Conservation (phyloP, 2,797 vertebrate genomes). For the Sibirionetta formosa region DNA sequence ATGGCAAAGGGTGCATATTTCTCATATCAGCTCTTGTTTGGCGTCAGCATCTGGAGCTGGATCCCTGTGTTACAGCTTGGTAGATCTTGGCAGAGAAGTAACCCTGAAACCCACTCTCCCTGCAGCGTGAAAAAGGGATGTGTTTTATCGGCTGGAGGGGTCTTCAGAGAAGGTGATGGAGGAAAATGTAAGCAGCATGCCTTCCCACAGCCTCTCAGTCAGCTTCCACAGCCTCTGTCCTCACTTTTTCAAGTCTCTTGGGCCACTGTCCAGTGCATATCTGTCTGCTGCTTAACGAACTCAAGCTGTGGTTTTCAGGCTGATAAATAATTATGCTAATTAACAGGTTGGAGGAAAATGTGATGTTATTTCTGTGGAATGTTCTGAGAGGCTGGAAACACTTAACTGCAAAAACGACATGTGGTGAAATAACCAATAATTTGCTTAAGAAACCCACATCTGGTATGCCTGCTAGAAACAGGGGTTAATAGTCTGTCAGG, state of each 20-base stretch:
- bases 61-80: background rate
- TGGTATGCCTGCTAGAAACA: slow-evolving; percentile 89
- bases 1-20: background rate
- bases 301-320: slow-evolving; percentile 77
- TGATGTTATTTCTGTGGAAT: slow-evolving; percentile 93
- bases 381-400: slow-evolving; percentile 93
- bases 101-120: background rate
- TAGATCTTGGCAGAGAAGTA: background rate
- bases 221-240: slow-evolving; percentile 21
- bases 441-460: slow-evolving; percentile 95
- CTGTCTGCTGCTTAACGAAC: slow-evolving; percentile 71
- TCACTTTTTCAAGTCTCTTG: slow-evolving; percentile 38
- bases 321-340: slow-evolving; percentile 91
- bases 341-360: slow-evolving; percentile 90
- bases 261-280: slow-evolving; percentile 43
- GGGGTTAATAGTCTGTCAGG: slow-evolving; percentile 90
- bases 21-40: background rate
- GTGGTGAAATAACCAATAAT: slow-evolving; percentile 93
- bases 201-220: slow-evolving; percentile 22
- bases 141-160: background rate
- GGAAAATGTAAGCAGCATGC: slow-evolving; percentile 22
- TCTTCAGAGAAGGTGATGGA: slow-evolving; percentile 27
- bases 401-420: slow-evolving; percentile 91
- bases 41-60: background rate
- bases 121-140: background rate